Evolutionary conservation across 2,888 invertebrate genomes (phyloP).

Genomic region (Dicranocentrus wangi): DNA sequence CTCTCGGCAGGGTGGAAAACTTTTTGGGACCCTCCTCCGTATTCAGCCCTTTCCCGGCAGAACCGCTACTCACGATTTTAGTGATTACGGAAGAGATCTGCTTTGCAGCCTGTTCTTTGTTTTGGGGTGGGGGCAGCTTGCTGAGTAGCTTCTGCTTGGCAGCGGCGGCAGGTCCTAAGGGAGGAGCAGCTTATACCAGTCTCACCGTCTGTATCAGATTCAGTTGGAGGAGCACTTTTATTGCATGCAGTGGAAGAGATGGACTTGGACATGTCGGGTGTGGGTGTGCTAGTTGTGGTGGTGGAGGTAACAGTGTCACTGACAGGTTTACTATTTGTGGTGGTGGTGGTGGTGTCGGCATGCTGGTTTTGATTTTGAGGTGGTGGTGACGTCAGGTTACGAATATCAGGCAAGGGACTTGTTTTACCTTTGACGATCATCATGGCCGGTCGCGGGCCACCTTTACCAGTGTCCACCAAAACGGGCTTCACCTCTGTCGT

Average conservation of each 20-base stretch:
- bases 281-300: conserved; percentile 28
- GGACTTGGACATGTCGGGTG: conserved; percentile 11
- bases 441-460: conserved; percentile 66
- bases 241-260: conserved; percentile 40
- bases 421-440: conserved; percentile 70
- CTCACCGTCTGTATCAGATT: conserved; percentile 54
- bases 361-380: too few relatives aligned
- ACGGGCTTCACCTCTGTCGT: conserved; percentile 74
- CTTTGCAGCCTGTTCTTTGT: conserved; percentile 71
- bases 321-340: too few relatives aligned
- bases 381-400: conserved; percentile 5
- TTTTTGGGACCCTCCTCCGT: conserved; percentile 56
- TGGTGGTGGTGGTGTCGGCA: neutral
- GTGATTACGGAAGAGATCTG: conserved; percentile 70
- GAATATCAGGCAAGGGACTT: conserved; percentile 33
- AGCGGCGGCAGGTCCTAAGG: conserved; percentile 47
- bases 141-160: conserved; percentile 46
- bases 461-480: conserved; percentile 67
- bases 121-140: conserved; percentile 37
- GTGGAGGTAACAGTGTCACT: conserved; percentile 17
- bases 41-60: conserved; percentile 59
- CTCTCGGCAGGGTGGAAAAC: conserved; percentile 54
- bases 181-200: conserved; percentile 39
- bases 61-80: conserved; percentile 66
- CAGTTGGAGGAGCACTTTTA: conserved; percentile 34